phyloP scores from a whole-genome alignment of 1,140 invertebrate species.

The Eubasilissa regina region DNA sequence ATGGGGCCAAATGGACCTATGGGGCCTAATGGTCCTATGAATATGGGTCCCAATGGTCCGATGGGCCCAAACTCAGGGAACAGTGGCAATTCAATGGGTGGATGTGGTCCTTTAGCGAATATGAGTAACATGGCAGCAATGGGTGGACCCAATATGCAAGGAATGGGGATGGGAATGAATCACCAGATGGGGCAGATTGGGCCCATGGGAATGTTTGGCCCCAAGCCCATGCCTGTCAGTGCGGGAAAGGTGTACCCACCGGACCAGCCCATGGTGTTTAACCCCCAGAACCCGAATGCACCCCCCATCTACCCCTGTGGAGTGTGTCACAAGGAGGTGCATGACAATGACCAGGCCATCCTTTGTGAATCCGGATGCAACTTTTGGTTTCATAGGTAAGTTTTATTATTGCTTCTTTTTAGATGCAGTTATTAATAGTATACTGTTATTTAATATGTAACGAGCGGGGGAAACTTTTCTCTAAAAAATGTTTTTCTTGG shows the following conservation, averaged over 20 bases:
- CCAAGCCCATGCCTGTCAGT: slow-evolving; percentile 88
- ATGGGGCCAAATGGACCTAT: slow-evolving; percentile 74
- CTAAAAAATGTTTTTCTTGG: no score
- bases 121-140: slow-evolving; percentile 77
- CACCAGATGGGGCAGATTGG: slow-evolving; percentile 74
- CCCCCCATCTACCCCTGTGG: slow-evolving; percentile 98
- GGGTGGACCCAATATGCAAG: slow-evolving; percentile 75
- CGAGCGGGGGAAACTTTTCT: no score
- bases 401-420: slow-evolving; percentile 34
- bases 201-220: slow-evolving; percentile 77
- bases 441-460: no score
- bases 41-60: slow-evolving; percentile 71
- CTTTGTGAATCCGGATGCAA: slow-evolving; percentile 98
- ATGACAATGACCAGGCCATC: slow-evolving; percentile 98
- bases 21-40: slow-evolving; percentile 73
- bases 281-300: slow-evolving; percentile 97
- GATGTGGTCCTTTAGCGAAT: slow-evolving; percentile 74
- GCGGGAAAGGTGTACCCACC: slow-evolving; percentile 95
- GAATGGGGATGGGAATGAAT: slow-evolving; percentile 72
- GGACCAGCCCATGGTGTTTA: slow-evolving; percentile 98
- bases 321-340: slow-evolving; percentile 98
- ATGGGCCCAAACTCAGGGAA: slow-evolving; percentile 73
- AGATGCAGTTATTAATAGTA: background rate
- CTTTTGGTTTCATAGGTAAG: slow-evolving; percentile 97
- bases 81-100: slow-evolving; percentile 74